Conservation (phyloP, 2,113 vertebrate species). For the Astatotilapia flaviijosephi region DNA sequence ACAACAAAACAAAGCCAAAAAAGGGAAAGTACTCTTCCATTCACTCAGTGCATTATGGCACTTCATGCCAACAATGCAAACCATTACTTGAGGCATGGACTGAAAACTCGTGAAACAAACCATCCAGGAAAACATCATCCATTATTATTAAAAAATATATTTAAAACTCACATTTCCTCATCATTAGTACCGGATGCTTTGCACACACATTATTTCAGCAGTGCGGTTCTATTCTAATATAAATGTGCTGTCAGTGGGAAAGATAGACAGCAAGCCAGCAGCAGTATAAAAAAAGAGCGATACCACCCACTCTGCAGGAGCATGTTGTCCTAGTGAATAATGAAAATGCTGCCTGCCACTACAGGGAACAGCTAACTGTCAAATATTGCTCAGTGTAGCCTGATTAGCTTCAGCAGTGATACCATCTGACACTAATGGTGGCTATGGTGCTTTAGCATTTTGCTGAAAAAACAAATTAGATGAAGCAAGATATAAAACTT, state of each 20-base stretch:
- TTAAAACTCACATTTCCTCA: neutral
- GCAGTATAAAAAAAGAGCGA: neutral
- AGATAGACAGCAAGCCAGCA: neutral
- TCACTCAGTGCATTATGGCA: neutral
- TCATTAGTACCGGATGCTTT: neutral
- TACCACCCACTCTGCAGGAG: neutral
- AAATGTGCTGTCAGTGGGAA: neutral
- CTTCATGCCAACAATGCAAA: neutral
- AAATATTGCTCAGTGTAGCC: neutral
- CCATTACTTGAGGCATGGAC: neutral
- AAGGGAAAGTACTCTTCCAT: neutral
- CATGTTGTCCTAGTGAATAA: neutral
- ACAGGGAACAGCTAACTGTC: neutral
- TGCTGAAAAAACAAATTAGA: neutral
- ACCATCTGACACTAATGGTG: slow-evolving; percentile 26
- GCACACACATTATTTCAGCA: neutral
- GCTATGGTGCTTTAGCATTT: neutral
- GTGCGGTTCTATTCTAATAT: neutral
- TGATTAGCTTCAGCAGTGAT: neutral
- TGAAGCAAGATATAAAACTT: neutral
- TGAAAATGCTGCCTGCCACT: neutral
- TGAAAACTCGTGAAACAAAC: neutral
- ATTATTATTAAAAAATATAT: neutral
- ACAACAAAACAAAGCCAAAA: neutral
- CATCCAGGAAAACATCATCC: neutral